Base-by-base conservation (phyloP, 2,888 invertebrate species). In the Phymatocera aterrima region DNA sequence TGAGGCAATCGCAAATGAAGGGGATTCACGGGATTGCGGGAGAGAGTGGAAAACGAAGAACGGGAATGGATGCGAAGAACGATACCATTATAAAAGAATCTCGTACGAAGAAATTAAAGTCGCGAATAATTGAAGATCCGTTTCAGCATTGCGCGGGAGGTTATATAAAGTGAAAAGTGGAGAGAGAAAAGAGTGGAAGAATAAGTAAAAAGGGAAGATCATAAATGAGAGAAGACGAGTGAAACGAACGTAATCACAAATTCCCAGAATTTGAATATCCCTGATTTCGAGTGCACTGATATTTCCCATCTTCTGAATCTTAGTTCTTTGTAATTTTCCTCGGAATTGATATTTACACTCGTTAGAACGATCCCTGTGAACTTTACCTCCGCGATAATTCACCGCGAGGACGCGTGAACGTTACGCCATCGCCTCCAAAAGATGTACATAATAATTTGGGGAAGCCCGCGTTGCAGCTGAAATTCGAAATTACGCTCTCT, bases 81-180 rank as follows among this genome's bases (percentile, higher is more conserved):
- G n/a, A n/a, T n/a, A 37, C 77, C 77, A 54, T 37, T 77, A 18
- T 37, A 34, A 21, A 21, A 18, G 48, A n/a, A 54, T 64, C 34
- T 46, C 54, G 18, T 72, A 54, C 77, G 79, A 43, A 51, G 18
- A 51, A 78, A 79, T 79, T 79, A 78, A 51, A 78, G 61, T 40
- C 43, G 37, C 65, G 65, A 78, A 79, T 74, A 72, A 78, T 79
- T 78, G 54, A 75, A 61, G 51, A 74, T 64, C 51, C 64, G 57
- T 34, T 28, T 37, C 24, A 46, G 34, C 60, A 60, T 75, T 12
- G 34, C 64, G 37, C 15, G 57, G 78, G 10, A 78, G 46, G 65
- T 34, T 51, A n/a, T 54, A 65, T 15, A 15, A 54, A n/a, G n/a
- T n/a, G n/a, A n/a, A n/a, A 54, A 5, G 15, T 15, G 10, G n/a